Evolutionary conservation across 2,888 invertebrate species (phyloP).

Genomic region (Axea sp.): DNA sequence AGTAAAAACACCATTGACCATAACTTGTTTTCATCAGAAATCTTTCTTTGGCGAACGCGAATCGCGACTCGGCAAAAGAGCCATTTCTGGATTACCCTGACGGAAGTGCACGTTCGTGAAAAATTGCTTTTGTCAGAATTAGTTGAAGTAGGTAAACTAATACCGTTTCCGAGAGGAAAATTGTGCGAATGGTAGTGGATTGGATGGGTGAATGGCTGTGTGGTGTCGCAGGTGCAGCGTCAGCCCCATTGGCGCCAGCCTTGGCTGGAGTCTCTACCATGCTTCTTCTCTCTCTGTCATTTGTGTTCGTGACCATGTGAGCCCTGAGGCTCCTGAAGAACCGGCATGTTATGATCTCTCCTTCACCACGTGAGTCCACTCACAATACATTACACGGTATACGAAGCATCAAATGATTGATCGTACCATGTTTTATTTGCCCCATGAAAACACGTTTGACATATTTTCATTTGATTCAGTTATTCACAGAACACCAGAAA

Average conservation of each 20-base stretch:
- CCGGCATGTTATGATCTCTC: slow-evolving; percentile 78
- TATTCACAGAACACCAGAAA: slow-evolving; percentile 12
- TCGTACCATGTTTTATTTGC: slow-evolving; percentile 5
- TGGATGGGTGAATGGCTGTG: slow-evolving; percentile 77
- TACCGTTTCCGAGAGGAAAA: slow-evolving; percentile 27
- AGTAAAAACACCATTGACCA: no score
- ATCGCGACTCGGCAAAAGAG: no score
- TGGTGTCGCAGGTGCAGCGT: slow-evolving; percentile 79
- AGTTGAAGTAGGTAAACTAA: not conserved
- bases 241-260: slow-evolving; percentile 77
- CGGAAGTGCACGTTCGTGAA: no score
- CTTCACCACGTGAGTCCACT: slow-evolving; percentile 78
- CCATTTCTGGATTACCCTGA: no score
- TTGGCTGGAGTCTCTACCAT: slow-evolving; percentile 78
- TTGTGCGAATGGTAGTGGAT: slow-evolving; percentile 68
- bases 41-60: no score
- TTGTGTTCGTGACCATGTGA: slow-evolving; percentile 79
- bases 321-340: slow-evolving; percentile 78
- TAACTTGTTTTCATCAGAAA: no score
- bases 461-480: slow-evolving; percentile 9
- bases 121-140: no score
- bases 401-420: slow-evolving; percentile 19
- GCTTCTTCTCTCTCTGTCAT: slow-evolving; percentile 80
- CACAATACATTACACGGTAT: slow-evolving; percentile 68
- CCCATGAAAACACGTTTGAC: slow-evolving; percentile 11